These are phyloP conservation scores for Scrobipalpa atriplicella DNA, from an alignment of 2,888 invertebrate genomes.

Conservation along the genomic window DNA sequence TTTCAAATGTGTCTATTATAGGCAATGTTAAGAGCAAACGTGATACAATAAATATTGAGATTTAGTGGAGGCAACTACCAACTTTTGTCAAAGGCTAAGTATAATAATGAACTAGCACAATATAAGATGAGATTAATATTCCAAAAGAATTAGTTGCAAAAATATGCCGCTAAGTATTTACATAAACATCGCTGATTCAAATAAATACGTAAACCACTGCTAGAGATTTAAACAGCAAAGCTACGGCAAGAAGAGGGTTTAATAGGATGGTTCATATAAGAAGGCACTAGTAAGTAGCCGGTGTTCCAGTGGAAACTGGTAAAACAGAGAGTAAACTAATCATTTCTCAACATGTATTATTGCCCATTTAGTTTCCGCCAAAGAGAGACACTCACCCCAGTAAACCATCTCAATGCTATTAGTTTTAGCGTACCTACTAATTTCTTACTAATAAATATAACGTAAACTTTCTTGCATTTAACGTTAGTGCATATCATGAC, in stretches of 20 bases:
- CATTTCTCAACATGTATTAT: not conserved
- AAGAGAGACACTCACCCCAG: not conserved
- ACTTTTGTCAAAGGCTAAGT: not conserved
- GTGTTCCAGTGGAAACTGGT: not conserved
- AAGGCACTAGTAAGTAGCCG: conserved; percentile 16
- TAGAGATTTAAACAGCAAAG: conserved; percentile 17
- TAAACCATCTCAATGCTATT: not conserved
- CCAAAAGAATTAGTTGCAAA: conserved; percentile 4
- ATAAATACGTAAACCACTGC: conserved; percentile 9
- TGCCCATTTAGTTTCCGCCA: not conserved
- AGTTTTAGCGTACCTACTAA: conserved; percentile 8
- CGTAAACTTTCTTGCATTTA: conserved; percentile 36
- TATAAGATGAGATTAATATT: not conserved
- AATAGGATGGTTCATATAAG: not conserved
- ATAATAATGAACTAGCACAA: not conserved
- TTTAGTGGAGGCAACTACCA: conserved; percentile 6
- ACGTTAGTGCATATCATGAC: conserved; percentile 56
- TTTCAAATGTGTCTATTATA: not conserved
- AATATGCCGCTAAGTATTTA: conserved; percentile 8
- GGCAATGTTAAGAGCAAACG: conserved; percentile 12
- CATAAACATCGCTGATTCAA: conserved; percentile 11
- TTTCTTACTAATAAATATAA: not conserved
- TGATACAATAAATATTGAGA: not conserved
- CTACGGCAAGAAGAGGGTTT: not conserved
- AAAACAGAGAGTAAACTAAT: not conserved